Conservation (phyloP, 2,797 vertebrate species). For the Microctenopoma lineatum region DNA sequence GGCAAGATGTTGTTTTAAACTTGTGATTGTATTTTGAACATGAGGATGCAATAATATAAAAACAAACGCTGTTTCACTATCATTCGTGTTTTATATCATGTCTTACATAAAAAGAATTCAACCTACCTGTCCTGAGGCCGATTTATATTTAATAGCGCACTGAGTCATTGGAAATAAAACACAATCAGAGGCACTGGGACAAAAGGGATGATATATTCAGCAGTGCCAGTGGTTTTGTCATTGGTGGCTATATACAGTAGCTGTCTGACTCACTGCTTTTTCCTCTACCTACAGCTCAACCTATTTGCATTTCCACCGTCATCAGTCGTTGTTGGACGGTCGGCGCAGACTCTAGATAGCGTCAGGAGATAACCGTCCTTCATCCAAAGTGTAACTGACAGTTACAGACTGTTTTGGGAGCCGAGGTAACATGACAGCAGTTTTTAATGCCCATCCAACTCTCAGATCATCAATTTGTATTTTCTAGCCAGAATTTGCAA, state of each 20-base stretch:
- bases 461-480: slow-evolving; percentile 8
- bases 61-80: slow-evolving; percentile 1
- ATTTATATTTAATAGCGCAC: slow-evolving; percentile 42
- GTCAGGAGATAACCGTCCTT: neutral
- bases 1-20: neutral
- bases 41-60: neutral
- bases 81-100: slow-evolving; percentile 5
- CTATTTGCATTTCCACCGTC: slow-evolving; percentile 31
- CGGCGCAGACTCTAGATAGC: neutral
- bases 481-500: slow-evolving; percentile 22
- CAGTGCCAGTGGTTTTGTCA: slow-evolving; percentile 29
- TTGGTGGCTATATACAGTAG: slow-evolving; percentile 20
- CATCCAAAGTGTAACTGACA: neutral
- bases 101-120: slow-evolving; percentile 5
- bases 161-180: slow-evolving; percentile 52
- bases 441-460: neutral
- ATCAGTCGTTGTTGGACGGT: slow-evolving; percentile 6
- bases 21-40: neutral
- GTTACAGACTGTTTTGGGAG: neutral
- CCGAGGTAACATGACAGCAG: neutral
- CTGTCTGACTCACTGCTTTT: slow-evolving; percentile 62
- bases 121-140: slow-evolving; percentile 26
- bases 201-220: slow-evolving; percentile 14
- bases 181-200: slow-evolving; percentile 20
- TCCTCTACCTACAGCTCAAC: slow-evolving; percentile 54